Evolutionary conservation across 2,888 invertebrate species (phyloP), one percentile per base, ranked within the genome.

Genomic region (Diabrotica balteata): DNA sequence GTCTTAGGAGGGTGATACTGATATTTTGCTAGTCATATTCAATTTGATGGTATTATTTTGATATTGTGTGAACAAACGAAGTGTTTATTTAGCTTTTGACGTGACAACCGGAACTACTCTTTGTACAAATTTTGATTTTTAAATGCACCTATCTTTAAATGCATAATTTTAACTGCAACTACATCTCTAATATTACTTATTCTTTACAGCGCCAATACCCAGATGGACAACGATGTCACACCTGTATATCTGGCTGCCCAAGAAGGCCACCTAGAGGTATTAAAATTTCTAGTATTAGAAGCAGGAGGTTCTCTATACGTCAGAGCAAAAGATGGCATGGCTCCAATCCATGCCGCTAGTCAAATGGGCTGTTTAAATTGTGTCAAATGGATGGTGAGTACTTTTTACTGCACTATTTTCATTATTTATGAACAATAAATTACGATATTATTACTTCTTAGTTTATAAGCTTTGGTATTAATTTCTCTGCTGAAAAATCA

Each of bases 221-320:
- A 94, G 84, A 94, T 95, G 93, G 94, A 94, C 86, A 95, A 94
- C 84, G 95, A 95, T 84, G 94, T 94, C 76, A 95, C 95, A 47
- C 93, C 95, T 55, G 93, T 94, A 47, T 95, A 95, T 84, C 86
- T 95, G 79, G 95, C 95, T 9, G 93, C 95, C 0, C 95, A 95
- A 85, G 94, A 94, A 80, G 95, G 95, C 1, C 94, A 95, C 82
- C 86, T 94, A 77, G 94, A 94, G 57, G 94, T 95, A 55, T 88
- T 95, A 64, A 91, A 93, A 83, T 94, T 93, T 85, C 86, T 95
- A 79, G 94, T 95, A 68, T 86, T 92, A 77, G 92, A 94, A 82
- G 93, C 93, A 7, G 93, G 93, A 6, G 95, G 94, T 0, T 89
- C 93, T 44, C 85, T 94, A 66, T 93, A 93, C 80, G 92, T 95